Conservation (phyloP, 2,797 vertebrate species). For the Taeniopygia guttata region DNA sequence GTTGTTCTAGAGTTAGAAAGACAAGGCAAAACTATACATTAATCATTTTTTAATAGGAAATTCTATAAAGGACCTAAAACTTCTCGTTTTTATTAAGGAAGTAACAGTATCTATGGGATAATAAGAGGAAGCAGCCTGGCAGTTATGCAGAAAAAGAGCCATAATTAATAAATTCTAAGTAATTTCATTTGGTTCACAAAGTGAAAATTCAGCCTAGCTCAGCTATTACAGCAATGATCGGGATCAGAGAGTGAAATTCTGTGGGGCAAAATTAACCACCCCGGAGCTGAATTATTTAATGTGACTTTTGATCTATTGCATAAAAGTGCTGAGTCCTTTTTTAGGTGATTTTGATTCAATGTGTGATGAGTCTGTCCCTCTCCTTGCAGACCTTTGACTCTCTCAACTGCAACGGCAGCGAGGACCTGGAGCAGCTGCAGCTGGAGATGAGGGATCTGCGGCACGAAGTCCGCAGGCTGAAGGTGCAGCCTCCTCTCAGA, state of each 20-base stretch:
- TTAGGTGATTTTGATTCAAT: not conserved
- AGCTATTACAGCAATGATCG: not conserved
- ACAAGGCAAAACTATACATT: not conserved
- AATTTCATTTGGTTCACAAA: not conserved
- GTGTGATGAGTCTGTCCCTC: not conserved
- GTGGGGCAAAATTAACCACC: not conserved
- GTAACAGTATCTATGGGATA: not conserved
- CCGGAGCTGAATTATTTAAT: not conserved
- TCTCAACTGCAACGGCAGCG: constrained; percentile 79
- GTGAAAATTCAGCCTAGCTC: not conserved
- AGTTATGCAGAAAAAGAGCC: not conserved
- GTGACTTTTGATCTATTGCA: not conserved
- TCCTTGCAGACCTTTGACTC: constrained; percentile 79
- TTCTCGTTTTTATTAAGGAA: not conserved
- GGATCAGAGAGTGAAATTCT: not conserved
- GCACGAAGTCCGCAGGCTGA: constrained; percentile 83
- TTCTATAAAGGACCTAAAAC: not conserved
- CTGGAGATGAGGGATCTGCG: constrained; percentile 82
- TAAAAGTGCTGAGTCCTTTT: not conserved
- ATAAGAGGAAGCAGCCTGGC: not conserved
- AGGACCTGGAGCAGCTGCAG: constrained; percentile 87
- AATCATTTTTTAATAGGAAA: not conserved
- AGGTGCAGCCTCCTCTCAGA: constrained; percentile 70
- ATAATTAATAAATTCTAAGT: not conserved
- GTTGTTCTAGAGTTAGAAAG: not conserved